Evolutionary conservation across 2,797 vertebrate species (phyloP).

Genomic region (Strix occidentalis): DNA sequence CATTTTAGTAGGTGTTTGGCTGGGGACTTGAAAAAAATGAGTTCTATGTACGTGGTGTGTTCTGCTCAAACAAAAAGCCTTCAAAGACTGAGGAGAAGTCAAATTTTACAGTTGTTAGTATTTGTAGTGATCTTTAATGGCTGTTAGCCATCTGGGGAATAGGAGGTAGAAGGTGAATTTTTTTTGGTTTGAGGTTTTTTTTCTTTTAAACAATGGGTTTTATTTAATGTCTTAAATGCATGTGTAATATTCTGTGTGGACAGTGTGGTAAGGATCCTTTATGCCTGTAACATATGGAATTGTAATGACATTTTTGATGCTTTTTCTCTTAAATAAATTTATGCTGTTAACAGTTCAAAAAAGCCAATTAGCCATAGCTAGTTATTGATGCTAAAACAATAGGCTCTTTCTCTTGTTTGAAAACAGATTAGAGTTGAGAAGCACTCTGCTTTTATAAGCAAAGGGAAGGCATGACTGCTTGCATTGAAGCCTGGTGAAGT

Average conservation of each 20-base stretch:
- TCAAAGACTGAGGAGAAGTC: not conserved
- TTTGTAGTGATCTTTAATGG: not conserved
- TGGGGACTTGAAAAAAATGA: not conserved
- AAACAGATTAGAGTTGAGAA: not conserved
- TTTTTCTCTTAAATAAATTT: not conserved
- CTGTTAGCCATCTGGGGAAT: not conserved
- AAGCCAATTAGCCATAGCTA: not conserved
- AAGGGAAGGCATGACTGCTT: not conserved
- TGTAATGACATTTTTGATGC: not conserved
- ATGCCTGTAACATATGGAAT: not conserved
- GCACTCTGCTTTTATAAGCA: not conserved
- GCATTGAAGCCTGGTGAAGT: not conserved
- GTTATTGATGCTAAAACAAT: not conserved
- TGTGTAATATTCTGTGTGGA: not conserved
- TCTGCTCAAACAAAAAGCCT: not conserved
- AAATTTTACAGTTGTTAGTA: not conserved
- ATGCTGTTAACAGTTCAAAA: not conserved
- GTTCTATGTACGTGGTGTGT: not conserved
- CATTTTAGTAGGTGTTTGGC: not conserved
- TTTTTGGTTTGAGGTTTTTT: not conserved
- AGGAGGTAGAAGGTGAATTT: not conserved
- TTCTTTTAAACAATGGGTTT: not conserved
- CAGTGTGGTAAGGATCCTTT: not conserved
- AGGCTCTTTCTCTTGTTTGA: not conserved
- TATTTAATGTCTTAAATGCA: not conserved